Evolutionary conservation across 2,797 vertebrate species (phyloP).

Genomic region (Enteromius anoplus): DNA sequence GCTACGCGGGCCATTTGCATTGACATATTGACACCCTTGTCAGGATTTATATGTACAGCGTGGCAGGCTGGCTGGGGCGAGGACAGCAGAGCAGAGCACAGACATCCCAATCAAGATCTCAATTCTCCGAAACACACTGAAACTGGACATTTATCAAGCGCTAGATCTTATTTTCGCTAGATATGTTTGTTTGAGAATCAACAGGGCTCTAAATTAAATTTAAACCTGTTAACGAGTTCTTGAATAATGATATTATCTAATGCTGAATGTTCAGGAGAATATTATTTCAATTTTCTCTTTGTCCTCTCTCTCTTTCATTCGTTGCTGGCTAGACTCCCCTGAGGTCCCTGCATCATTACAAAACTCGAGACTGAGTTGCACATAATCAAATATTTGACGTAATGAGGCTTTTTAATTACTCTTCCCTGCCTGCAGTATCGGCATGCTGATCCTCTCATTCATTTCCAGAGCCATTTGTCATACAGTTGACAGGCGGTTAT

Average conservation of each 20-base stretch:
- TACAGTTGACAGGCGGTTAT: constrained; percentile 67
- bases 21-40: constrained; percentile 69
- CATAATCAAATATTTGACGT: constrained; percentile 78
- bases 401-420: constrained; percentile 80
- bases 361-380: constrained; percentile 61
- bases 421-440: constrained; percentile 69
- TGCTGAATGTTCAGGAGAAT: constrained; percentile 16
- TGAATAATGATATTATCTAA: constrained; percentile 39
- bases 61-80: constrained; percentile 56
- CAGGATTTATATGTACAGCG: constrained; percentile 65
- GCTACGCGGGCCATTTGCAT: constrained; percentile 65
- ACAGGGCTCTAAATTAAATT: constrained; percentile 10
- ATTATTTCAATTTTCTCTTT: constrained; percentile 41
- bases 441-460: constrained; percentile 72
- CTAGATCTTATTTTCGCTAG: neutral
- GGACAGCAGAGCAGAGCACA: constrained; percentile 54
- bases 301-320: constrained; percentile 24
- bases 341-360: constrained; percentile 65
- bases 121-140: constrained; percentile 15
- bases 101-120: constrained; percentile 38
- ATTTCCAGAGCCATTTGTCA: constrained; percentile 76
- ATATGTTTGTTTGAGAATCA: constrained; percentile 7
- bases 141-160: neutral
- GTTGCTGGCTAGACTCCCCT: constrained; percentile 41
- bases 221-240: constrained; percentile 23